These are phyloP conservation scores for Malurus cyaneus DNA, from an alignment of 2,113 vertebrate genomes.

Conservation along the genomic window DNA sequence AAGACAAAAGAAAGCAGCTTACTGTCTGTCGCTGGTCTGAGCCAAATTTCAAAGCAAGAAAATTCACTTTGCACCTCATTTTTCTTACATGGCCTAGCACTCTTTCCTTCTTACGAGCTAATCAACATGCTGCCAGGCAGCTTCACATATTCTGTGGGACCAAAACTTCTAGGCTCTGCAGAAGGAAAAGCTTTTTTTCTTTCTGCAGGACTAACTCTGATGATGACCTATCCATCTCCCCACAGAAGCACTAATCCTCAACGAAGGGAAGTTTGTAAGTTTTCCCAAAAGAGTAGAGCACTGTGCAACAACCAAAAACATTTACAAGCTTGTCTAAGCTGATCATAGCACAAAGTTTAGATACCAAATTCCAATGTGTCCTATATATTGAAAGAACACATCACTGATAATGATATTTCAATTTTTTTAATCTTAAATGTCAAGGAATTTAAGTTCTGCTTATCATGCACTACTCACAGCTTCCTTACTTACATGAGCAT, in stretches of 20 bases:
- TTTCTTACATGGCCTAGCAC: accelerated
- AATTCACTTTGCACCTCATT: neutral
- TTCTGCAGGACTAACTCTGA: neutral
- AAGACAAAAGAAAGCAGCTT: neutral
- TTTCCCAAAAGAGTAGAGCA: neutral
- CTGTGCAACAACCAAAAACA: neutral
- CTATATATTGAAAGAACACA: neutral
- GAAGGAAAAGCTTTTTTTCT: neutral
- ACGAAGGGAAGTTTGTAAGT: neutral
- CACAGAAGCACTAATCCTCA: neutral
- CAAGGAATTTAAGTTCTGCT: neutral
- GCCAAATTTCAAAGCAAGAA: neutral
- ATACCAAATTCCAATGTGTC: neutral
- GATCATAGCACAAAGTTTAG: neutral
- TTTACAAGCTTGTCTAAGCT: neutral
- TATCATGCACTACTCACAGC: neutral
- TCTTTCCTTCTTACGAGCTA: neutral
- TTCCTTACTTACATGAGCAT: neutral
- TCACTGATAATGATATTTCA: neutral
- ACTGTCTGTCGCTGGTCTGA: accelerated
- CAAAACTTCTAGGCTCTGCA: neutral
- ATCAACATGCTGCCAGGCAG: neutral
- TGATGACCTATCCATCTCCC: neutral
- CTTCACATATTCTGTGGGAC: neutral
- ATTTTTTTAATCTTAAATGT: neutral